Conservation (phyloP, 2,797 vertebrate genomes). For the Coregonus suidteri region DNA sequence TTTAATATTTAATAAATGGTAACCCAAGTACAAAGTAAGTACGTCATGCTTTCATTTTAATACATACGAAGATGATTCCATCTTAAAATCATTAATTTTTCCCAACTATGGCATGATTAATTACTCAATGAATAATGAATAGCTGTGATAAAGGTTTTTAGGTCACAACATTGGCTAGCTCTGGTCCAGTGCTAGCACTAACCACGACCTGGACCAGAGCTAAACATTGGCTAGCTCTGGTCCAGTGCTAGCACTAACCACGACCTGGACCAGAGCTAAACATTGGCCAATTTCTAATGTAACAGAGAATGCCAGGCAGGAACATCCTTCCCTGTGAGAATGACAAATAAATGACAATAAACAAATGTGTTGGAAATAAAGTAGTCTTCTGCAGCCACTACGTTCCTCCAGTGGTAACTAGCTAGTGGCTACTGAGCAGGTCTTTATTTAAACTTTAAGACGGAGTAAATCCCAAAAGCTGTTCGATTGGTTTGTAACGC, state of each 20-base stretch:
- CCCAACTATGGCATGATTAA: neutral
- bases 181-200: too few relatives aligned
- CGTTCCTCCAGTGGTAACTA: neutral
- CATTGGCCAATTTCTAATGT: neutral
- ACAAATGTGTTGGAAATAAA: conserved; percentile 21
- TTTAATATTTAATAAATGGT: neutral
- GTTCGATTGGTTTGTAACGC: conserved; percentile 97
- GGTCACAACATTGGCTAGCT: neutral
- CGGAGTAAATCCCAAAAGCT: conserved; percentile 94
- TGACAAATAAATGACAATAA: neutral
- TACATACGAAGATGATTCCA: neutral
- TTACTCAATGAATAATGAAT: neutral
- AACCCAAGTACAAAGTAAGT: neutral
- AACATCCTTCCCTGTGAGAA: neutral
- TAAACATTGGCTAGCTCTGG: neutral
- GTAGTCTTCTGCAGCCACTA: neutral
- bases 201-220: too few relatives aligned
- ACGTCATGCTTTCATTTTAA: conserved; percentile 20
- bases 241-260: too few relatives aligned
- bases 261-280: neutral
- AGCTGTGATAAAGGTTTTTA: neutral
- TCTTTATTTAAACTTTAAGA: conserved; percentile 78
- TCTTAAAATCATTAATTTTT: conserved; percentile 11
- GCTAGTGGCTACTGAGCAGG: neutral
- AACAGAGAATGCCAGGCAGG: neutral